These are phyloP conservation scores for Himalopsyche tibetana DNA, from an alignment of 2,888 invertebrate genomes.

Conservation along the genomic window DNA sequence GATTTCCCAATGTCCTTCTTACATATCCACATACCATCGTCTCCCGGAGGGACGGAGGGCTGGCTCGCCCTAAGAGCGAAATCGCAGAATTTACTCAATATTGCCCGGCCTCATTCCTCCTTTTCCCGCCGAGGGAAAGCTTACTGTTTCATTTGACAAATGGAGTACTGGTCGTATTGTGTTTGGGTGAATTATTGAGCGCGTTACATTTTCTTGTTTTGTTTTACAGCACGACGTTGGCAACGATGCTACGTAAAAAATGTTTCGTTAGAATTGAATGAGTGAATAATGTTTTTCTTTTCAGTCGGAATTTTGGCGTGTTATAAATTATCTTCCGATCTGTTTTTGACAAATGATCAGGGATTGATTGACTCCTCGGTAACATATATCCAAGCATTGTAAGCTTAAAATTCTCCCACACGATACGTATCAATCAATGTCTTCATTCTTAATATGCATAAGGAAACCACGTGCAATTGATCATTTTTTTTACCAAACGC, in stretches of 20 bases:
- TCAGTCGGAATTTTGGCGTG: too few species aligned
- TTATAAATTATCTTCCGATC: too few species aligned
- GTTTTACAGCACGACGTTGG: not conserved
- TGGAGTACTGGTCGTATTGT: not conserved
- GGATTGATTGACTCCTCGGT: too few species aligned
- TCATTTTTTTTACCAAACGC: too few species aligned
- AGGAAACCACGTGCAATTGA: too few species aligned
- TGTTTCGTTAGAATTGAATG: too few species aligned
- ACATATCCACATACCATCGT: constrained; percentile 13
- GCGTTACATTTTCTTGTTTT: not conserved
- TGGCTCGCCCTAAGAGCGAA: not conserved
- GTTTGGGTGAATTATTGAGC: constrained; percentile 13
- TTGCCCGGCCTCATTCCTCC: not conserved
- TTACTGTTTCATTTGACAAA: constrained; percentile 31
- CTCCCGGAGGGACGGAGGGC: constrained; percentile 12
- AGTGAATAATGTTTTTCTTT: too few species aligned
- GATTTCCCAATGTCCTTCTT: not conserved
- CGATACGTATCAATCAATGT: too few species aligned
- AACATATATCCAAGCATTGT: not conserved
- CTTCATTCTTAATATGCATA: too few species aligned
- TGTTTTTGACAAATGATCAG: too few species aligned
- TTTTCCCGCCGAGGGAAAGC: not conserved
- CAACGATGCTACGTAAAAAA: too few species aligned
- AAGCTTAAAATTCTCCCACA: not conserved
- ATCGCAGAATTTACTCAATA: not conserved